These are phyloP conservation scores for Acipenser ruthenus DNA, from an alignment of 2,797 vertebrate species.

Conservation along the genomic window DNA sequence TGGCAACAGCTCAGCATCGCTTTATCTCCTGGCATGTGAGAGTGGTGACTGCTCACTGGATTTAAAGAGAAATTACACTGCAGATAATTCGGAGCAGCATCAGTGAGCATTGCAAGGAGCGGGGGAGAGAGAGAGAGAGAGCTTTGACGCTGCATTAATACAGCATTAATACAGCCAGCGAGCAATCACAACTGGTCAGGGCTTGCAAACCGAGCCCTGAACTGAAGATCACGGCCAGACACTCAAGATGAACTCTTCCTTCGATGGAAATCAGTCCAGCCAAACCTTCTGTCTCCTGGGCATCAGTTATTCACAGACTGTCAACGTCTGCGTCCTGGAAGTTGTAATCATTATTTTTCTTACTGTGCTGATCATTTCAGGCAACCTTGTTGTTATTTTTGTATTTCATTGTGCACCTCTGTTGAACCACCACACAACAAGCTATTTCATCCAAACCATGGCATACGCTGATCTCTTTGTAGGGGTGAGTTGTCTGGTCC, in stretches of 20 bases:
- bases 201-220: conserved; percentile 52
- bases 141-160: conserved; percentile 40
- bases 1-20: conserved; percentile 41
- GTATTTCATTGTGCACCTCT: conserved; percentile 97
- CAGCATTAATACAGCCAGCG: conserved; percentile 42
- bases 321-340: conserved; percentile 86
- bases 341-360: conserved; percentile 84
- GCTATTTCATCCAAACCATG: conserved; percentile 98
- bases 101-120: conserved; percentile 14
- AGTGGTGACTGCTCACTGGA: conserved; percentile 19
- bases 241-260: too few species aligned
- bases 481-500: conserved; percentile 91
- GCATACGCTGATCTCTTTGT: conserved; percentile 94
- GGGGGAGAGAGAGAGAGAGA: conserved; percentile 16
- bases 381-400: conserved; percentile 91
- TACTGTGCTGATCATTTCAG: conserved; percentile 86
- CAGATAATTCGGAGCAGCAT: conserved; percentile 46
- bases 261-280: conserved; percentile 50
- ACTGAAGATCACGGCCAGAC: conserved; percentile 6
- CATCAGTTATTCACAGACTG: conserved; percentile 74
- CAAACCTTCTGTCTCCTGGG: conserved; percentile 77
- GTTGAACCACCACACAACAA: conserved; percentile 92
- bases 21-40: conserved; percentile 29
- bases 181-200: conserved; percentile 45
- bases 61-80: conserved; percentile 44